A percentile compares a stretch with the other conserved stretches of the same genome.
Evolutionary conservation across 1,140 invertebrate genomes (phyloP).

Genomic region (Scylla paramamosain): DNA sequence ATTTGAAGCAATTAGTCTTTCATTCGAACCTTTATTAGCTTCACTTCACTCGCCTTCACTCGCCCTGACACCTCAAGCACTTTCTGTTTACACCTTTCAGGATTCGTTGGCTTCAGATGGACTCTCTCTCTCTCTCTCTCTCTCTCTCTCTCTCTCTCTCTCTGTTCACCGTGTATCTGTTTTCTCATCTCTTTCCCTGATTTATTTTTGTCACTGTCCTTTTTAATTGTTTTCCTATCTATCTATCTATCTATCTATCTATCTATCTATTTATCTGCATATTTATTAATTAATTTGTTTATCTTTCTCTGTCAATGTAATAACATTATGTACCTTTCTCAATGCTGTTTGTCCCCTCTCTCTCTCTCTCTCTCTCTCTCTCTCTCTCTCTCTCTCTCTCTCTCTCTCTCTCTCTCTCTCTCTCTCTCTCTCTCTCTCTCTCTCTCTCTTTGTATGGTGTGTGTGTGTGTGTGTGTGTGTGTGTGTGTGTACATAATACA

Average conservation of each 20-base stretch:
- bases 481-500: neutral
- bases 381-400: neutral
- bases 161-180: no score
- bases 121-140: no score
- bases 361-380: neutral
- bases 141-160: no score
- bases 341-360: neutral
- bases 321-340: neutral
- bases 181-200: no score
- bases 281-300: no score
- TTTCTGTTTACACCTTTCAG: no score
- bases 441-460: neutral
- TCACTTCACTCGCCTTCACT: neutral
- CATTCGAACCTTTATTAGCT: neutral
- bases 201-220: no score
- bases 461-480: conserved; percentile 40
- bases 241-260: neutral
- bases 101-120: no score
- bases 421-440: neutral
- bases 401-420: no score
- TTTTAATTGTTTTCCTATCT: no score
- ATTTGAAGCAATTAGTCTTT: neutral
- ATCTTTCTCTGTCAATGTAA: no score
- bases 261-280: neutral
- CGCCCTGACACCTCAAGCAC: no score